Base-by-base conservation (phyloP, 2,113 vertebrate species). In the Delphinapterus leucas region DNA sequence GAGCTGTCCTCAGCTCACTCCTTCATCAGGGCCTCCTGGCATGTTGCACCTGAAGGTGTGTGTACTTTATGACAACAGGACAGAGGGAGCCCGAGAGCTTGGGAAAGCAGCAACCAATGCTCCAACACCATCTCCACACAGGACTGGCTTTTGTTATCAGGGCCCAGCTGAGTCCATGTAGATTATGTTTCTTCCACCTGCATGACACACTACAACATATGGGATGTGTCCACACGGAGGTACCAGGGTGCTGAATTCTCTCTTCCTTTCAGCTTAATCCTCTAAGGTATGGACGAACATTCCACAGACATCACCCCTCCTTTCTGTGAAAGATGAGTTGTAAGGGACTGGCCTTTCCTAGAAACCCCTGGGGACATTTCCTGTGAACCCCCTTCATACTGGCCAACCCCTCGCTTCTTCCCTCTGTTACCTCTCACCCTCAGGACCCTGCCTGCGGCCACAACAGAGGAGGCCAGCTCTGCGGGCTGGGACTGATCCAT, bases 151-250 rank as follows among this genome's bases (percentile, higher is more conserved):
- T 55, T n/a, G 1, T 44, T 71, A 41, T 41, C 41, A 53, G 63
- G 74, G 47, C 49, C 55, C 8, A 33, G 25, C 65, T 47, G 77
- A 87, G 89, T 83, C 36, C 21, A 3, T 0, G 21, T 41, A 73
- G 65, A 86, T 67, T 17, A 7, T 17, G 70, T 88, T 80, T 80
- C 68, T 71, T 67, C 47, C 12, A 44, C 41, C 80, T 31, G 18
- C 7, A 3, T 20, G n/a, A 63, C 31, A 25, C 15, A 25, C 25
- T 53, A 17, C 8, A 31, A 21, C n/a, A 74, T 14, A 26, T 0
- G 12, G 20, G 2, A 67, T 14, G 25, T 41, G 25, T 33, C 38
- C 7, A 6, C 17, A 18, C 0, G 6, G 6, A 25, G 0, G 33
- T 13, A 18, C 0, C 28, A 2, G 60, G 15, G 21, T 3, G 31